phyloP scores from a whole-genome alignment of 2,797 vertebrate genomes.

The Sebastes kiyomatsui region DNA sequence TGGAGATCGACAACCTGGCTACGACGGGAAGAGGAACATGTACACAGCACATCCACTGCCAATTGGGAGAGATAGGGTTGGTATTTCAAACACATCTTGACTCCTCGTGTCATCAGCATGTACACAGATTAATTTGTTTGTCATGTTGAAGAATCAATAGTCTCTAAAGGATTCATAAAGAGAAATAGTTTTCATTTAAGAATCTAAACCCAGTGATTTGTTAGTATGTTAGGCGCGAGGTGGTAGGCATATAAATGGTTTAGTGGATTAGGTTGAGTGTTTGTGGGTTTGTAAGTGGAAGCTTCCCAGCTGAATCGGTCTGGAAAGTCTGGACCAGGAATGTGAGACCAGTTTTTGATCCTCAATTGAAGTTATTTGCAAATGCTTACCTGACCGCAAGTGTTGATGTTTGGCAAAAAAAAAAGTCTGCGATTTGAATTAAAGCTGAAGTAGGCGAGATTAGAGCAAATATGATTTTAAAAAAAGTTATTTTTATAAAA shows the following conservation, averaged over 20 bases:
- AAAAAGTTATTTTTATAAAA: too few species aligned
- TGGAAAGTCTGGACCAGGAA: neutral
- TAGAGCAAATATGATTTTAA: too few species aligned
- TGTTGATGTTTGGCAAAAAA: neutral
- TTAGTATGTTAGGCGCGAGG: neutral
- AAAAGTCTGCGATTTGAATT: neutral
- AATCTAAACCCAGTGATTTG: neutral
- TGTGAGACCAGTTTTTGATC: neutral
- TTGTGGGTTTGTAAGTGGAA: neutral
- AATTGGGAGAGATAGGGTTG: constrained; percentile 94
- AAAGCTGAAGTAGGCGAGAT: too few species aligned
- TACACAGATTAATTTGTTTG: too few species aligned
- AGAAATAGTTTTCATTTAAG: neutral
- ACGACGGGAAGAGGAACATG: constrained; percentile 99
- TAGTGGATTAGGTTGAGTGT: neutral
- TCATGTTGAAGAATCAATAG: neutral
- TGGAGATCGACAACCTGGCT: constrained; percentile 97
- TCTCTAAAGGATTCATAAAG: neutral
- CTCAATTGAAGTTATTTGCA: neutral
- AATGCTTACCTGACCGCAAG: neutral
- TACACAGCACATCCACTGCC: constrained; percentile 97
- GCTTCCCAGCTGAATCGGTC: neutral
- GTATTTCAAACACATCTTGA: constrained; percentile 36
- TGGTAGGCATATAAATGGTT: neutral
- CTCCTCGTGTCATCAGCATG: neutral